These are phyloP conservation scores for Perca flavescens DNA, from an alignment of 2,113 vertebrate genomes.

Conservation along the genomic window DNA sequence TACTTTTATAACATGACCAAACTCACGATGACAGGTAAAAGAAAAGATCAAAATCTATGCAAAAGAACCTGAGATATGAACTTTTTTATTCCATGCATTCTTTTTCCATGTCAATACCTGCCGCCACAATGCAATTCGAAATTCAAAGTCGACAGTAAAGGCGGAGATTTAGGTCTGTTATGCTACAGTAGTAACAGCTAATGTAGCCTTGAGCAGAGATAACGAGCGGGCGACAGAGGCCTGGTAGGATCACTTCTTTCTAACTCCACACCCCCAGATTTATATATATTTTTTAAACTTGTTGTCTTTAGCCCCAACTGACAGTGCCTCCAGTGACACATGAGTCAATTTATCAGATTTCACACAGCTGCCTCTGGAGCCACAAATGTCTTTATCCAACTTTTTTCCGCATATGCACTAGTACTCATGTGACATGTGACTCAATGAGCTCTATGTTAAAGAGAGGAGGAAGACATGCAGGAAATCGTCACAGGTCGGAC, in stretches of 20 bases:
- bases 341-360: background rate
- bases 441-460: background rate
- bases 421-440: background rate
- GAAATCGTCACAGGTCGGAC: no score
- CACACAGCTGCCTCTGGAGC: no score
- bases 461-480: no score
- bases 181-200: background rate
- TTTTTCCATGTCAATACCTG: background rate
- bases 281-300: background rate
- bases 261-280: background rate
- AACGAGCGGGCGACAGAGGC: background rate
- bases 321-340: background rate
- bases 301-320: background rate
- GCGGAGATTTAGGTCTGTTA: background rate
- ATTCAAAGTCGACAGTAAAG: no score
- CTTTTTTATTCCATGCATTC: background rate
- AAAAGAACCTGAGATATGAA: background rate
- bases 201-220: background rate
- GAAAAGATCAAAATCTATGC: background rate
- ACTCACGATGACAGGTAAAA: background rate
- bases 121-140: background rate
- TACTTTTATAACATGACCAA: background rate
- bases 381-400: no score
- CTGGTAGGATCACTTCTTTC: background rate
- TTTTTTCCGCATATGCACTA: background rate